These are phyloP conservation scores for Chloroceryle amazona DNA, from an alignment of 2,797 vertebrate species.

Conservation along the genomic window DNA sequence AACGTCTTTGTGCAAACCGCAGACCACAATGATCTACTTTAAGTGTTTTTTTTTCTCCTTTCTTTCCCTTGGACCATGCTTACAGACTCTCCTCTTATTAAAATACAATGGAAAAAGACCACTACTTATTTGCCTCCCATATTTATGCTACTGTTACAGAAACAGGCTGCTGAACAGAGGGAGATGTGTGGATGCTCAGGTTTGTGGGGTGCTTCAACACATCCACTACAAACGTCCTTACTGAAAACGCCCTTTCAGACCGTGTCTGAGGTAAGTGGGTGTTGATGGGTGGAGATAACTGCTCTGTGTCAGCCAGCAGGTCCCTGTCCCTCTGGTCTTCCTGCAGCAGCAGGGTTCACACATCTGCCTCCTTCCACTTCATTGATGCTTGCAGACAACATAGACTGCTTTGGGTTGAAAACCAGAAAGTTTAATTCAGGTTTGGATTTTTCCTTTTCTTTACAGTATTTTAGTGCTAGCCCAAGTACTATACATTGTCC, in stretches of 20 bases:
- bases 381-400: background rate
- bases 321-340: background rate
- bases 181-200: fast-evolving
- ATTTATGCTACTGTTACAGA: background rate
- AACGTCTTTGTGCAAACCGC: background rate
- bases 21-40: background rate
- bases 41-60: background rate
- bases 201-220: background rate
- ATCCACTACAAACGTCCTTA: background rate
- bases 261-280: fast-evolving
- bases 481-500: background rate
- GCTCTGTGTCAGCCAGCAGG: background rate
- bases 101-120: background rate
- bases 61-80: background rate
- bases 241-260: fast-evolving
- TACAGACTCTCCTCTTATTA: background rate
- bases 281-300: background rate
- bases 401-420: background rate
- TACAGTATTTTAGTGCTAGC: background rate
- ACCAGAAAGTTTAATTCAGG: background rate
- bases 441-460: background rate
- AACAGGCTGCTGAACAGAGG: background rate
- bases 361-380: background rate
- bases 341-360: fast-evolving
- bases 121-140: background rate